A percentile compares a stretch with the other conserved stretches of the same genome.
phyloP scores from a whole-genome alignment of 2,888 invertebrate genomes.

The Gonocerus acuteangulatus region DNA sequence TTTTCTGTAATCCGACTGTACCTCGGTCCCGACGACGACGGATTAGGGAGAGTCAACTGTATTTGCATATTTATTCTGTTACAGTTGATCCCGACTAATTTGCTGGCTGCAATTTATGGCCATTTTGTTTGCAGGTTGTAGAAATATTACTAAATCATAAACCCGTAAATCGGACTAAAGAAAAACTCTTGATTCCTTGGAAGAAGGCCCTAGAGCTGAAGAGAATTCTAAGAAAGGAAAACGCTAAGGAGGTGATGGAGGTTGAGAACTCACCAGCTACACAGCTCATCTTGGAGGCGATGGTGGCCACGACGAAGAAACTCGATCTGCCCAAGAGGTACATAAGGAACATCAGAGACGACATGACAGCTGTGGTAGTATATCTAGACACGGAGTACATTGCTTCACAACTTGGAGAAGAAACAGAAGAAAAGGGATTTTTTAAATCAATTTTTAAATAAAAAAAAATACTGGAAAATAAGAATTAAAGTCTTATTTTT shows the following conservation, averaged over 20 bases:
- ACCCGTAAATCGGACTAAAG: conserved; percentile 77
- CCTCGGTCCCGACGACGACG: no score
- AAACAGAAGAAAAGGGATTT: no score
- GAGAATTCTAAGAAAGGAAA: conserved; percentile 54
- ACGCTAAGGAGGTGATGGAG: conserved; percentile 77
- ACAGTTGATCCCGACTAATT: no score
- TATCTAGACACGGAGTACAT: conserved; percentile 84
- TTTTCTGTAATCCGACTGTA: no score
- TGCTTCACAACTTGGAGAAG: no score
- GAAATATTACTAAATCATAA: conserved; percentile 87
- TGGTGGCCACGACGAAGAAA: conserved; percentile 69
- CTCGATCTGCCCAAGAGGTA: conserved; percentile 77
- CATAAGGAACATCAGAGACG: conserved; percentile 85
- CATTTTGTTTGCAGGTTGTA: conserved; percentile 71
- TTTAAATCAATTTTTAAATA: no score
- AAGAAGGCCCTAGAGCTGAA: conserved; percentile 65
- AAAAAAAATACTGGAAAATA: no score
- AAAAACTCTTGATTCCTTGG: conserved; percentile 64
- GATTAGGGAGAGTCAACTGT: no score
- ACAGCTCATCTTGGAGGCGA: conserved; percentile 86
- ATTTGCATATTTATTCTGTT: no score
- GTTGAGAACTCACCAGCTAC: conserved; percentile 91
- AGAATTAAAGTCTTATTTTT: no score
- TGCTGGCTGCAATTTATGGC: no score
- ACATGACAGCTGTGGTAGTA: conserved; percentile 89